Percentiles rank a stretch among this genome's conserved stretches.
Evolutionary conservation across 2,797 vertebrate genomes (phyloP).

Genomic region (Sebastes paucispinis): DNA sequence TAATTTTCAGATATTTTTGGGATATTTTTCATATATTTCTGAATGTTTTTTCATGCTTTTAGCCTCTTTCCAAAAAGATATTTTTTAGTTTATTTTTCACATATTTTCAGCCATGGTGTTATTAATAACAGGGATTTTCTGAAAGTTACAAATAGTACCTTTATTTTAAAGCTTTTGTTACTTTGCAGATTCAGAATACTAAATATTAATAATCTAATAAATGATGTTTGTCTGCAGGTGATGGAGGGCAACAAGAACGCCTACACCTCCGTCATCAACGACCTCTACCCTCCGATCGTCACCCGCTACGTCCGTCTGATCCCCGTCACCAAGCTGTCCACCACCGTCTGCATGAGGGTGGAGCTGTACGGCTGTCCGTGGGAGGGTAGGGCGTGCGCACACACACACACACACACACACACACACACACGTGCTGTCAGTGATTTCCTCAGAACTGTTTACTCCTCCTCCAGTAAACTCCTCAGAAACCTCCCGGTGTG

Average conservation of each 20-base stretch:
- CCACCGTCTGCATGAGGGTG: slow-evolving; percentile 90
- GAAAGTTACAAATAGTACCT: no score
- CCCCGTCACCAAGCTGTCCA: slow-evolving; percentile 83
- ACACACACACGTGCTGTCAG: not conserved
- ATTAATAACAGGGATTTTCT: no score
- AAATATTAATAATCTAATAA: no score
- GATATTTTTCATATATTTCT: no score
- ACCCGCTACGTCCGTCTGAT: slow-evolving; percentile 87
- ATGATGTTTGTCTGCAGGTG: slow-evolving; percentile 72
- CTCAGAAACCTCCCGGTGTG: not conserved
- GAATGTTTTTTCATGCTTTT: no score
- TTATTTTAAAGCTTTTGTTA: no score
- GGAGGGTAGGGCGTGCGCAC: slow-evolving; percentile 80
- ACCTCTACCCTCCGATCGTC: slow-evolving; percentile 89
- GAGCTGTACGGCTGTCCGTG: slow-evolving; percentile 92
- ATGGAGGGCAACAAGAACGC: slow-evolving; percentile 87
- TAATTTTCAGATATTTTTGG: no score
- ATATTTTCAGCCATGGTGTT: no score
- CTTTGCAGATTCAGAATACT: no score
- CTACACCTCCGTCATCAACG: slow-evolving; percentile 85
- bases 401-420: not conserved
- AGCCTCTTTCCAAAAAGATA: no score
- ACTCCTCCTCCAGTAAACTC: slow-evolving; percentile 6
- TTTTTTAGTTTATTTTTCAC: no score
- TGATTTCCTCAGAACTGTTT: slow-evolving; percentile 7